These are phyloP conservation scores for Abrostola triplasia DNA, from an alignment of 2,888 invertebrate genomes.

Conservation along the genomic window DNA sequence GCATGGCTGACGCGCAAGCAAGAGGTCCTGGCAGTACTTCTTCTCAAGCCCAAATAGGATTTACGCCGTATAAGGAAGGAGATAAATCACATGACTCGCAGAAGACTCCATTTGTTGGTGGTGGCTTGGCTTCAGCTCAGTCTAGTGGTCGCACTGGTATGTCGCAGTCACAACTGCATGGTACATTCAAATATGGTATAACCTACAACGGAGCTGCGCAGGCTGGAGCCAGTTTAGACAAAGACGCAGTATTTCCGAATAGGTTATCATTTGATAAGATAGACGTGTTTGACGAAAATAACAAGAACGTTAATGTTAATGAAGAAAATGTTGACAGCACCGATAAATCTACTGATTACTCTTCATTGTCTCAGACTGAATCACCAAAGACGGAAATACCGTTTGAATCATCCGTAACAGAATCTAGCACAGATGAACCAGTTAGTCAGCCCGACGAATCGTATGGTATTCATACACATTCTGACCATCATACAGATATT, in stretches of 20 bases:
- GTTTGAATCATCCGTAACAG: conserved; percentile 52
- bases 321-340: conserved; percentile 52
- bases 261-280: conserved; percentile 81
- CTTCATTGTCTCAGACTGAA: conserved; percentile 35
- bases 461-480: conserved; percentile 71
- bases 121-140: conserved; percentile 94
- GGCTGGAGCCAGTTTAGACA: conserved; percentile 92
- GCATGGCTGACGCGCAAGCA: conserved; percentile 95
- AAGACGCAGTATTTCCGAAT: conserved; percentile 83
- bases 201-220: conserved; percentile 94
- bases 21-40: conserved; percentile 95
- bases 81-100: conserved; percentile 85
- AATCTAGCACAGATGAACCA: conserved; percentile 54
- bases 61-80: conserved; percentile 91
- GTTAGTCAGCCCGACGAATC: conserved; percentile 61
- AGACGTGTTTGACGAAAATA: conserved; percentile 78
- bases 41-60: conserved; percentile 96
- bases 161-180: conserved; percentile 94
- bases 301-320: conserved; percentile 79
- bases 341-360: conserved; percentile 51
- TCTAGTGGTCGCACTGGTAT: conserved; percentile 92
- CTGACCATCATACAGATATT: conserved; percentile 76
- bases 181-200: conserved; percentile 93
- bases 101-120: conserved; percentile 90
- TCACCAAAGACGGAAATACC: conserved; percentile 52